Evolutionary conservation across 1,140 invertebrate genomes (phyloP).

Genomic region (Lasioglossum albipes): DNA sequence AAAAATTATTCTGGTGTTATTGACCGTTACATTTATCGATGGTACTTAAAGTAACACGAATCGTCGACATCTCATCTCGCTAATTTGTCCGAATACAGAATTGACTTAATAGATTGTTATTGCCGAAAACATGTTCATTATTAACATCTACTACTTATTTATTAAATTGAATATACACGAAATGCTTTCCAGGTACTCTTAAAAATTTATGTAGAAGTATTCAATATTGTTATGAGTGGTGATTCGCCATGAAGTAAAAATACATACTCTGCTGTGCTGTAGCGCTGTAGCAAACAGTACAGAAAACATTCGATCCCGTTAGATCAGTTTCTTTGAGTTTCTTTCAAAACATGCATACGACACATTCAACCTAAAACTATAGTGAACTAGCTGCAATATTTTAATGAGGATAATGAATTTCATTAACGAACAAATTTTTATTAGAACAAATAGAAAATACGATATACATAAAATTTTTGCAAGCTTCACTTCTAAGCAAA

Average conservation of each 20-base stretch:
- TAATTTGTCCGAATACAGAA: slow-evolving; percentile 12
- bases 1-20: slow-evolving; percentile 37
- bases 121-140: background rate
- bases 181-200: slow-evolving; percentile 33
- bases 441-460: no score
- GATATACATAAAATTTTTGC: no score
- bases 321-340: background rate
- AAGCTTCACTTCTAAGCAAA: no score
- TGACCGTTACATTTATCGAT: slow-evolving; percentile 31
- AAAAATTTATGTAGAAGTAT: slow-evolving; percentile 31
- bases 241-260: slow-evolving; percentile 43
- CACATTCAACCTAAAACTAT: no score
- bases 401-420: no score
- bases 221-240: slow-evolving; percentile 40
- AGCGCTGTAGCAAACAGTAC: slow-evolving; percentile 15
- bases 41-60: slow-evolving; percentile 14
- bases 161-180: slow-evolving; percentile 15
- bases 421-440: no score
- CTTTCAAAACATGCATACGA: background rate
- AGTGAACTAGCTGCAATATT: no score
- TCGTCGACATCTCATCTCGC: slow-evolving; percentile 28
- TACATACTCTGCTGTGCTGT: slow-evolving; percentile 5
- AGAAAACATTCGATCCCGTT: slow-evolving; percentile 33
- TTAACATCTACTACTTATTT: slow-evolving; percentile 19
- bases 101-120: slow-evolving; percentile 21